Percentiles rank a stretch among this genome's conserved stretches.
Conservation (phyloP, 2,113 vertebrate genomes). For the Urocynchramus pylzowi region DNA sequence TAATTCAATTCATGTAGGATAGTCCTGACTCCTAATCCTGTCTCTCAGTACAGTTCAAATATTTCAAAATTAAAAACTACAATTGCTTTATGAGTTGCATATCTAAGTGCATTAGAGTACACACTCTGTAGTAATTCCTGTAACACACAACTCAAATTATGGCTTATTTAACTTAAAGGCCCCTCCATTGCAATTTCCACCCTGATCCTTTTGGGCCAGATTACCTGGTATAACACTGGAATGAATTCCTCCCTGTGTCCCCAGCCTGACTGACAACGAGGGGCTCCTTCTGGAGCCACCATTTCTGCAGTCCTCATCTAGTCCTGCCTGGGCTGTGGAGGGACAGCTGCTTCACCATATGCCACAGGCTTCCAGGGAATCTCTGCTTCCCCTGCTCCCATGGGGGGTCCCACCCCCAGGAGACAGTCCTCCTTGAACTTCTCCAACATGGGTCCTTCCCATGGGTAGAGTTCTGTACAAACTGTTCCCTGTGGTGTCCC, state of each 20-base stretch:
- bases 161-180: background rate
- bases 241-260: background rate
- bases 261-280: fast-evolving
- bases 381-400: background rate
- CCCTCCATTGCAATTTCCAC: background rate
- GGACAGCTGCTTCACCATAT: too few relatives aligned
- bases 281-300: background rate
- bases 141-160: background rate
- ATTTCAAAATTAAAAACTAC: background rate
- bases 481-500: background rate
- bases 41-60: background rate
- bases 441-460: fast-evolving
- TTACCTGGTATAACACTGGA: background rate
- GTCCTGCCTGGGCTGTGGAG: fast-evolving
- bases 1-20: background rate
- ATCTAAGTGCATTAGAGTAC: background rate
- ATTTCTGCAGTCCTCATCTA: fast-evolving
- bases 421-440: background rate
- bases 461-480: fast-evolving
- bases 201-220: fast-evolving
- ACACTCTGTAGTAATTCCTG: background rate
- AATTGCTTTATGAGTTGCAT: background rate
- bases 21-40: background rate
- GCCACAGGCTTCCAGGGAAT: background rate
- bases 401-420: background rate